Evolutionary conservation across 2,888 invertebrate species (phyloP), one percentile per base, ranked within the genome.

Genomic region (Zele albiditarsus): DNA sequence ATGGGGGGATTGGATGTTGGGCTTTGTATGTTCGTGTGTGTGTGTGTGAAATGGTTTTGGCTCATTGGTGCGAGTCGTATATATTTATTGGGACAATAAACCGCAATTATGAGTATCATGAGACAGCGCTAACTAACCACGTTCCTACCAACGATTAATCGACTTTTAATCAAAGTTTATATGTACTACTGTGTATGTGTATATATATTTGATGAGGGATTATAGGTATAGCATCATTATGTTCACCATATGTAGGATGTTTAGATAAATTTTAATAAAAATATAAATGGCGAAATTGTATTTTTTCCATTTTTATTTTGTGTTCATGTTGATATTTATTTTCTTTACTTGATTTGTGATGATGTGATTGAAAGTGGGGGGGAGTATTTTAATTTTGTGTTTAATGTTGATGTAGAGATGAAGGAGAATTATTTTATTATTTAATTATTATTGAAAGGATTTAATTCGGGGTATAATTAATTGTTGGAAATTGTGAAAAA

Each of bases 31-130:
- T 38, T 8, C 10, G 38, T 38, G 38, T 38, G 38, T 38, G 38
- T 38, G 38, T 71, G 58, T 57, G 60, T n/a, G n/a, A n/a, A n/a
- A n/a, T n/a, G n/a, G n/a, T n/a, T n/a, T n/a, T n/a, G n/a, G 8
- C 49, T 68, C 49, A 33, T 31, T 53, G 57, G 28, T 77, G n/a
- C 80, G 81, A 84, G 82, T 85, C 84, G 80, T 85, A 83, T 86
- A 85, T 85, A 85, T 88, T 87, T 88, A 88, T 88, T 84, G 85
- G 80, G 85, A 87, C 88, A 86, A 87, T 88, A 88, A 88, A 88
- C 83, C 84, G 86, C 85, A 87, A 88, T 88, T 87, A 88, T 84
- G 83, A 73, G 81, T 79, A 80, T 80, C 81, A 81, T 84, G 83
- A 82, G 79, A 53, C n/a, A 58, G 71, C 78, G 80, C 84, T 86